Evolutionary conservation across 2,113 vertebrate species (phyloP), one percentile per base, ranked within the genome.

Genomic region (Pipra filicauda): DNA sequence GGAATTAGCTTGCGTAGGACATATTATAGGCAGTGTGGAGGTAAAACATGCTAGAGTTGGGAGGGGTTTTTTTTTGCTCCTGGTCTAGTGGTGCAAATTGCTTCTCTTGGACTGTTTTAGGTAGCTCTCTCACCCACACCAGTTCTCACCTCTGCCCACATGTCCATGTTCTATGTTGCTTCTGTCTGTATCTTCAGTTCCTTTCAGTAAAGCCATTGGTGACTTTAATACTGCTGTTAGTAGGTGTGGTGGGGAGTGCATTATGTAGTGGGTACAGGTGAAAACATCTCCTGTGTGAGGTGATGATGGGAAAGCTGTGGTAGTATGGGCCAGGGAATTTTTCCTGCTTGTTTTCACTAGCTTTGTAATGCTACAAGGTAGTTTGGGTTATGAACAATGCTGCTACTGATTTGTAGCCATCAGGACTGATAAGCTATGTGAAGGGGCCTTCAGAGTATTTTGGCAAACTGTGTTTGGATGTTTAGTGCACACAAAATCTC

Each of bases 391-490:
- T 69, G 57, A 77, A 82, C 80, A 92, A 44, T 37, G 39, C 49
- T 93, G 59, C 67, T 91, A 43, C 55, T 94, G 65, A 89, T 95
- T 46, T 76, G 67, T 62, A 83, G 44, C 81, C 78, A 39, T 67
- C 85, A 77, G 74, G 59, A 62, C 74, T 64, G 85, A 91, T 93
- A 79, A 46, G 49, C 77, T 54, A 0, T 44, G 51, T 65, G 65
- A 96, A 94, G 75, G 41, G 67, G 58, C 78, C 72, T 89, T 96
- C 89, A 67, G 67, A 93, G 59, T 35, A 39, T 67, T 72, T 77
- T 76, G 82, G 54, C 74, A 73, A 79, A 46, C 74, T 35, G 44
- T 41, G 59, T 91, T 81, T 76, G 64, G 61, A 74, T 89, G 71
- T 66, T 55, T 59, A 41, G 39, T 21, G 39, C 5, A 8, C 62